These are phyloP conservation scores for Heptranchias perlo DNA, from an alignment of 2,113 vertebrate genomes.

Conservation along the genomic window DNA sequence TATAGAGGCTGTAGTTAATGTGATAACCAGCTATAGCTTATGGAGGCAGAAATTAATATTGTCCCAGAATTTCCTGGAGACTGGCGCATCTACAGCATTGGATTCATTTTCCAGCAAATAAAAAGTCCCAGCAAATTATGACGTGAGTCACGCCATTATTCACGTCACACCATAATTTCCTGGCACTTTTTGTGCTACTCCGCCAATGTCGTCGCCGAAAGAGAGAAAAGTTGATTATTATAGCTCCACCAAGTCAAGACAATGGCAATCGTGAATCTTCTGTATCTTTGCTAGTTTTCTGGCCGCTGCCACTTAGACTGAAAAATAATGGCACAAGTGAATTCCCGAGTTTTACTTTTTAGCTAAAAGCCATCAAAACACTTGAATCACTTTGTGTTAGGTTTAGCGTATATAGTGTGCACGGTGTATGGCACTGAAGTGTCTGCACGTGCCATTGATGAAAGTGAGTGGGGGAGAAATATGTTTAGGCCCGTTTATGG, in stretches of 20 bases:
- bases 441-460: too few species aligned
- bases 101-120: neutral
- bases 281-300: neutral
- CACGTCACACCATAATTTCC: neutral
- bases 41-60: neutral
- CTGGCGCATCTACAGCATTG: neutral
- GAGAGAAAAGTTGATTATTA: neutral
- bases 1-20: neutral
- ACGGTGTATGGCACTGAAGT: too few species aligned
- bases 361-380: neutral
- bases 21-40: neutral
- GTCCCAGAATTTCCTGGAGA: neutral
- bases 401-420: neutral
- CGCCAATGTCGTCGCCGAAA: neutral
- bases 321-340: neutral
- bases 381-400: neutral
- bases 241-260: too few species aligned
- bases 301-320: neutral
- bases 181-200: neutral
- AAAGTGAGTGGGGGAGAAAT: too few species aligned
- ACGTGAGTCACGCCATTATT: neutral
- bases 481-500: neutral
- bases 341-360: neutral
- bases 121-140: neutral
- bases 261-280: neutral